Percentiles rank a stretch among this genome's conserved stretches.
These are phyloP conservation scores for Pedetes capensis DNA, from an alignment of 2,113 vertebrate genomes.

Conservation along the genomic window DNA sequence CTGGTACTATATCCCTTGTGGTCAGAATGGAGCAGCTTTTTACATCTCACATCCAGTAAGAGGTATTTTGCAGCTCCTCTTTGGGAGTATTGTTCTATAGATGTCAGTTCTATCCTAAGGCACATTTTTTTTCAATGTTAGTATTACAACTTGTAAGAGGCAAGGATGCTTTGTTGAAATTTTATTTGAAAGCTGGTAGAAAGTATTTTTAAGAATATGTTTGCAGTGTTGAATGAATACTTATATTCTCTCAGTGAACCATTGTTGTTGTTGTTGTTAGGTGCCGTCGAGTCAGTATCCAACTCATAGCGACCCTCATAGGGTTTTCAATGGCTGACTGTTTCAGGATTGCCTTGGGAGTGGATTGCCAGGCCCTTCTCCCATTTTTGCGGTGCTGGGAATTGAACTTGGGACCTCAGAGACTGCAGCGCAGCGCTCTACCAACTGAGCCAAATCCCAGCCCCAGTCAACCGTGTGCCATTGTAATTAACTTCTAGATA, in stretches of 20 bases:
- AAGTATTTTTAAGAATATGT: slow-evolving; percentile 27
- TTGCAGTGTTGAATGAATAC: not conserved
- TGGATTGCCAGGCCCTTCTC: too few relatives aligned
- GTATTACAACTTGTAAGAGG: not conserved
- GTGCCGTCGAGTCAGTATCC: too few relatives aligned
- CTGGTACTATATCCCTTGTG: not conserved
- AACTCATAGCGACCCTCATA: too few relatives aligned
- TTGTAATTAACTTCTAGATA: not conserved
- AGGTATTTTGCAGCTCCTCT: not conserved
- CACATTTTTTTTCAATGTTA: not conserved
- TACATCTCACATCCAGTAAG: not conserved
- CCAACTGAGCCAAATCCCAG: too few relatives aligned
- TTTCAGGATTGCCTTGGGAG: too few relatives aligned
- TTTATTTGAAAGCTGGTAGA: slow-evolving; percentile 9
- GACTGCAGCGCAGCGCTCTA: too few relatives aligned
- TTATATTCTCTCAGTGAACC: too few relatives aligned
- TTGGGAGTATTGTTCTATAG: not conserved
- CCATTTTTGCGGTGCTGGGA: too few relatives aligned
- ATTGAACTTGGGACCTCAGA: too few relatives aligned
- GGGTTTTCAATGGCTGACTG: too few relatives aligned
- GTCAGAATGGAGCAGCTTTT: not conserved
- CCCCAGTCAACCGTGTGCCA: not conserved
- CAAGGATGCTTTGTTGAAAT: slow-evolving; percentile 24
- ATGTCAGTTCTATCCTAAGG: not conserved
- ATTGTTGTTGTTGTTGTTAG: too few relatives aligned